Base-by-base conservation (phyloP, 2,888 invertebrate genomes). In the Eurytoma adleriae region DNA sequence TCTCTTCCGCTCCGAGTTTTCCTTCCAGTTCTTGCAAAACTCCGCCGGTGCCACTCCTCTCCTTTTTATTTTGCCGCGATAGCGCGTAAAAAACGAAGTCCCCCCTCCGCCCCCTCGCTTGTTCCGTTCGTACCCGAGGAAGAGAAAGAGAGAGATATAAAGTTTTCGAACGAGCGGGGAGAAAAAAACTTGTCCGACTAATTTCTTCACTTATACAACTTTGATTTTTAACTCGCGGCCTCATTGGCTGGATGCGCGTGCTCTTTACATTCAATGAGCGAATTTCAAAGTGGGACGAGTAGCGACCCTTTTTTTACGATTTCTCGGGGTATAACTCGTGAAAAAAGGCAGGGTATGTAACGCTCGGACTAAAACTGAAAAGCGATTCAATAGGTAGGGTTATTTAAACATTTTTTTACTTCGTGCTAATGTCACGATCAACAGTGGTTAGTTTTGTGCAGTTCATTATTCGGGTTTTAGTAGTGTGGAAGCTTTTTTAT, bases 201-300 rank as follows among this genome's bases (percentile, higher is more conserved):
- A 81, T 81, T 81, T 81, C 76, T 76, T 76, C 72, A 30, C 76
- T 81, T 69, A 69, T 64, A 59, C 59, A 79, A 77, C 82, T 82
- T 82, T 79, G 76, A 79, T 82, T 79, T 77, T 79, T 73, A 74
- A 76, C 78, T 79, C 67, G 70, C 3, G 40, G 3, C 40, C 69
- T 69, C 78, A 72, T 78, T 78, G 30, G 72, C 40, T 40, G 76
- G 62, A 64, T 67, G 56, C 40, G 64, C 27, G 61, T 14, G 40
- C 69, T 57, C 54, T 62, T 62, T 77, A 73, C 54, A 69, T 83
- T 80, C 83, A 81, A 79, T 80, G 80, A 73, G 80, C 27, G 52
- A 75, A 62, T 79, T 79, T 70, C 76, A 78, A 40, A 54, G 54
- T 61, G 14, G 3, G 20, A 54, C 64, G 61, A 7, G 12, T 52